phyloP scores from a whole-genome alignment of 2,113 vertebrate genomes.

The Aegotheles bennettii region DNA sequence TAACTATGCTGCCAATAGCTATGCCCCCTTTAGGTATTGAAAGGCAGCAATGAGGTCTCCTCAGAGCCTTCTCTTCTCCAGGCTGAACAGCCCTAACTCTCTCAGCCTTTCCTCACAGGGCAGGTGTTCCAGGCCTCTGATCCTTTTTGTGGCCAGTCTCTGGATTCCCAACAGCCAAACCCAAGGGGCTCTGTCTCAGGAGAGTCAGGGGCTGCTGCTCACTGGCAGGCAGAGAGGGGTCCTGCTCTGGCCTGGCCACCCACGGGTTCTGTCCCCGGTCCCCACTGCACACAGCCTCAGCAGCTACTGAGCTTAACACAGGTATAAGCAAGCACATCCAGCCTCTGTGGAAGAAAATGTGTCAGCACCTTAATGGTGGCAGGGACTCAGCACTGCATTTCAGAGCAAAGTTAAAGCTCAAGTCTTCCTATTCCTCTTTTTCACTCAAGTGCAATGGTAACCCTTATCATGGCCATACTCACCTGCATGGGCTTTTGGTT shows the following conservation, averaged over 20 bases:
- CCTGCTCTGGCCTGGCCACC: no score
- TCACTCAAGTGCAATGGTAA: background rate
- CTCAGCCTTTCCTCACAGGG: no score
- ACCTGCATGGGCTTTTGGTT: background rate
- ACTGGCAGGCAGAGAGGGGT: no score
- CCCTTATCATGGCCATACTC: background rate
- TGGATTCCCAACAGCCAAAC: background rate
- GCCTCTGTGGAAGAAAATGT: background rate
- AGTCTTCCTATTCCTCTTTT: background rate
- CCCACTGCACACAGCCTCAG: accelerated
- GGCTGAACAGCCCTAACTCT: no score
- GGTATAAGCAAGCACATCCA: background rate
- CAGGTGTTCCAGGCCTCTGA: no score
- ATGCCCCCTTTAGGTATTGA: no score
- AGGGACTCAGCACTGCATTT: background rate
- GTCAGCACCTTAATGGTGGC: background rate
- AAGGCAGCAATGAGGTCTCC: no score
- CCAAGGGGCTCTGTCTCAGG: background rate
- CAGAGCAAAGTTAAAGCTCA: background rate
- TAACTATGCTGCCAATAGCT: background rate
- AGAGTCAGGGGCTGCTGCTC: no score
- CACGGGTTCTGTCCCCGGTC: accelerated
- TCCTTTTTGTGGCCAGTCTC: no score
- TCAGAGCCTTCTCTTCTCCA: no score
- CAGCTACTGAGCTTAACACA: accelerated